phyloP scores from a whole-genome alignment of 64 coral and sea anemone species.

The Actinia tenebrosa region DNA sequence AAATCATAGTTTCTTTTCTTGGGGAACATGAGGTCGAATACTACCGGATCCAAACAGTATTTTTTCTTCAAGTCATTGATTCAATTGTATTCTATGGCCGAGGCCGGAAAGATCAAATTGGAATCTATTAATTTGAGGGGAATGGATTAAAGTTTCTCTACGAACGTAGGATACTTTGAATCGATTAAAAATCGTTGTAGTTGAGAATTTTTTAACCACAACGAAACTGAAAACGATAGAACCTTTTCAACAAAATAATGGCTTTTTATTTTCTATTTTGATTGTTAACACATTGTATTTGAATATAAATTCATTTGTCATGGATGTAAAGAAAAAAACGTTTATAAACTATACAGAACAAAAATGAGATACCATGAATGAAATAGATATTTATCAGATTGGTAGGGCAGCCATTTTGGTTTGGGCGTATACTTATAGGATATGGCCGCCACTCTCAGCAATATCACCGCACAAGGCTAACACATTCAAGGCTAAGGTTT shows the following conservation, averaged over 20 bases:
- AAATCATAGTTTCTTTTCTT: no score
- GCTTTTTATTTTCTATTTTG: not conserved
- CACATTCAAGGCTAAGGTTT: not conserved
- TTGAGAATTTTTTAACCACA: no score
- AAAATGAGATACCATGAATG: not conserved
- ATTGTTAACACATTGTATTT: not conserved
- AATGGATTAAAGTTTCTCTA: no score
- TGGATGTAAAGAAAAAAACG: not conserved
- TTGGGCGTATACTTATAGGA: not conserved
- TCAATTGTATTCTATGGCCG: no score
- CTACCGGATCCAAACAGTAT: no score
- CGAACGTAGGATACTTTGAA: no score
- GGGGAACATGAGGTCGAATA: no score
- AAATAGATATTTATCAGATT: not conserved
- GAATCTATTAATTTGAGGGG: no score
- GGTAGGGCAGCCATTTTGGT: not conserved
- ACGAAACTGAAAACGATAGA: not conserved
- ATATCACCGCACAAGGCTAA: not conserved
- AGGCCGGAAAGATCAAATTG: no score
- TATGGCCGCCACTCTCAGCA: not conserved
- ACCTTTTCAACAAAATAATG: not conserved
- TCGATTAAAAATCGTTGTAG: no score
- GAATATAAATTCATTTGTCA: slow-evolving; percentile 5
- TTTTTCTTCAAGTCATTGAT: no score
- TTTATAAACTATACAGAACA: not conserved